Evolutionary conservation across 2,888 invertebrate genomes (phyloP).

Genomic region (Lasius platythorax): DNA sequence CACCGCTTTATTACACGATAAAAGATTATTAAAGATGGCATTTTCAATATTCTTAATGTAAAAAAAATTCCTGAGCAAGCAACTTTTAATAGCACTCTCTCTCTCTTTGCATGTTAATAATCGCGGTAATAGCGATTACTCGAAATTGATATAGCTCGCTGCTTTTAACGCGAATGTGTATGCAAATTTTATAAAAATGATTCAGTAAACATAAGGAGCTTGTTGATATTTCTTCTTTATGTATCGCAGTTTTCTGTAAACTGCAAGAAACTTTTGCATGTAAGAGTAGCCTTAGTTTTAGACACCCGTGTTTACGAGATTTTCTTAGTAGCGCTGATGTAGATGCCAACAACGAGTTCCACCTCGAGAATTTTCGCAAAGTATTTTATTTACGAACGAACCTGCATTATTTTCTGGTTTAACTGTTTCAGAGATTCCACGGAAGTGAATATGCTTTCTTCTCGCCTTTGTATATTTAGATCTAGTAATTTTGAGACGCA

Average conservation of each 20-base stretch:
- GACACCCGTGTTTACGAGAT: conserved; percentile 60
- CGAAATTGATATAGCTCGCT: not conserved
- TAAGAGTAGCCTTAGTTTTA: conserved; percentile 40
- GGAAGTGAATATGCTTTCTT: conserved; percentile 26
- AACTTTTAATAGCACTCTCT: not conserved
- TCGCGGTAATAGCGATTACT: not conserved
- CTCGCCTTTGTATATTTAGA: not conserved
- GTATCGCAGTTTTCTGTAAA: conserved; percentile 30
- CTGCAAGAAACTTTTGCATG: conserved; percentile 40
- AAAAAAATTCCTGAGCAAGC: not conserved
- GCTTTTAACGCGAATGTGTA: not conserved
- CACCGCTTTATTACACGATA: conserved; percentile 16
- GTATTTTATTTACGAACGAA: conserved; percentile 60
- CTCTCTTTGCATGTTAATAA: not conserved
- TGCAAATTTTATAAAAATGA: conserved; percentile 25
- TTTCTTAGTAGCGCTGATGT: conserved; percentile 47
- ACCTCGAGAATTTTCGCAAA: conserved; percentile 46
- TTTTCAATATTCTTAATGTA: conserved; percentile 19
- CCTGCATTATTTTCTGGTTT: conserved; percentile 35
- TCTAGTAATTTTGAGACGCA: not conserved
- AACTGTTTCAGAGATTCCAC: conserved; percentile 29
- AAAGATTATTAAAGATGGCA: conserved; percentile 29
- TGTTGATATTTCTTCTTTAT: conserved; percentile 1
- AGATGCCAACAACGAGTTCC: conserved; percentile 54
- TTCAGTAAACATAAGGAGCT: not conserved